Evolutionary conservation across 2,888 invertebrate genomes (phyloP).

Genomic region (Cecidostiba fungosa): DNA sequence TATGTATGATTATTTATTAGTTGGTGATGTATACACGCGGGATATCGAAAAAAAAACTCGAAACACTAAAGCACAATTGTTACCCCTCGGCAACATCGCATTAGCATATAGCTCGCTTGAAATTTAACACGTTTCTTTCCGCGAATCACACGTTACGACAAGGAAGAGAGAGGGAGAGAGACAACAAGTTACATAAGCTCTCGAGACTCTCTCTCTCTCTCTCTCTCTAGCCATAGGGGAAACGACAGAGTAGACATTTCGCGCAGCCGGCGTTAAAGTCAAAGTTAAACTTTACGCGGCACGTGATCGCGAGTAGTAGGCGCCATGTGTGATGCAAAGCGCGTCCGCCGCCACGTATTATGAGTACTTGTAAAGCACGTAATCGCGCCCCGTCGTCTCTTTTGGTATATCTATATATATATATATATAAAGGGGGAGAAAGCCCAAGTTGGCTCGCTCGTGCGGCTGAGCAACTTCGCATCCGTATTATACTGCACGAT

Average conservation of each 20-base stretch:
- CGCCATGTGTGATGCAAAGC: conserved; percentile 75
- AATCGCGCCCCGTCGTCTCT: conserved; percentile 66
- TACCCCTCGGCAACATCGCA: not conserved
- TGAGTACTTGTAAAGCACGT: conserved; percentile 73
- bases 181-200: not conserved
- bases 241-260: conserved; percentile 73
- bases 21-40: too few species aligned
- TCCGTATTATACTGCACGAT: not conserved
- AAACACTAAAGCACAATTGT: conserved; percentile 52
- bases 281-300: conserved; percentile 78
- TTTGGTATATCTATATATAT: not conserved
- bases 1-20: too few species aligned
- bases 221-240: conserved; percentile 12
- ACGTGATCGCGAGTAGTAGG: conserved; percentile 68
- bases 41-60: not conserved
- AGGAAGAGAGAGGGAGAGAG: conserved; percentile 40
- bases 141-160: not conserved
- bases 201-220: not conserved
- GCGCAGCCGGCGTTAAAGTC: conserved; percentile 78
- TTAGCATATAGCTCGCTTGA: conserved; percentile 30
- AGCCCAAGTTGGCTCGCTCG: conserved; percentile 10
- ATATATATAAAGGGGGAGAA: conserved; percentile 4
- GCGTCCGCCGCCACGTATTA: conserved; percentile 71
- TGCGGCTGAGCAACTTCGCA: conserved; percentile 1
- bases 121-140: conserved; percentile 56